Evolutionary conservation across 2,113 vertebrate species (phyloP), one percentile per base, ranked within the genome.

Genomic region (Columba livia): DNA sequence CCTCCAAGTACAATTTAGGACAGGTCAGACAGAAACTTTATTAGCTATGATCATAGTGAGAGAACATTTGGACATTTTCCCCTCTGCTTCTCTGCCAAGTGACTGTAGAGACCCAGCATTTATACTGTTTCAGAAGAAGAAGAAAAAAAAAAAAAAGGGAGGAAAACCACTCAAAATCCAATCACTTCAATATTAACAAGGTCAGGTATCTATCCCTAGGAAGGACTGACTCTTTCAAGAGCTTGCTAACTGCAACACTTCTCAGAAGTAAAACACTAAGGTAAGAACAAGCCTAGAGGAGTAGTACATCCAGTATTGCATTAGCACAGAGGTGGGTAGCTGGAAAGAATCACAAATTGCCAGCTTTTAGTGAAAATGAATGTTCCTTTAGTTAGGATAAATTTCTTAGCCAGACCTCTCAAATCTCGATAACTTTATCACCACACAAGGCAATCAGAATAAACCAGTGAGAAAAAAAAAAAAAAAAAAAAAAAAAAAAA

Each of bases 251-350:
- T 21, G 11, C 15, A 31, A 18, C 9, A 12, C 9, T 54, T 38
- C 28, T 54, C 4, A 29, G 31, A 42, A 56, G 24, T 25, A 24
- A 69, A 67, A 48, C 6, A 64, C 11, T 8, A 8, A 7, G 15
- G 9, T 51, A 47, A 42, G 34, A 71, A 18, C 10, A 51, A 78
- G 19, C 26, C 44, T 12, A 29, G 1, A 58, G 38, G 62, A 48
- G 36, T 10, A 5, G 47, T 42, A 48, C 16, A 48, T 12, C 2
- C 9, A 20, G 18, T 12, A 54, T n/a, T 34, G 21, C 0, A 16
- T 17, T 15, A 65, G 21, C 11, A 6, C n/a, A 34, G n/a, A 1
- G 48, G 3, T 4, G 7, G 9, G 31, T n/a, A n/a, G 16, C 12
- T 80, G 38, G 17, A 54, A 64, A 57, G 10, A 42, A 26, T 21